A percentile compares a stretch with the other conserved stretches of the same genome.
Conservation (phyloP, 2,888 invertebrate species). For the Eristalinus sepulchralis region DNA sequence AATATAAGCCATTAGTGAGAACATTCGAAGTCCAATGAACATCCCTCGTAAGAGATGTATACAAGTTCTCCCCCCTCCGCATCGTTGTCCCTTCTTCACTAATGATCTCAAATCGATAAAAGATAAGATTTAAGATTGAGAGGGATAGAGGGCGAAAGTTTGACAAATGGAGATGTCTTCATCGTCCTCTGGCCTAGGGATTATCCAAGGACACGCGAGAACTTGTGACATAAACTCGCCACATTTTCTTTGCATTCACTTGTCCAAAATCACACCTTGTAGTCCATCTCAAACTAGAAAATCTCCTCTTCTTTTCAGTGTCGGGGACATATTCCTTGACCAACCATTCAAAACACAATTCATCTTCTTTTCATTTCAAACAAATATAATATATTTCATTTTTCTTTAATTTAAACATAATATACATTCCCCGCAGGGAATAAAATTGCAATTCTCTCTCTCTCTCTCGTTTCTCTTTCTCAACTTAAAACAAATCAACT, state of each 20-base stretch:
- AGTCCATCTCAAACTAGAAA: too few species aligned
- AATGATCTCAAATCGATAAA: constrained; percentile 10
- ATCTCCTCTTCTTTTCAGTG: too few species aligned
- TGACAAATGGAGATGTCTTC: neutral
- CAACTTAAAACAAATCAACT: neutral
- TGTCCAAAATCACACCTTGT: too few species aligned
- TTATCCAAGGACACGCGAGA: neutral
- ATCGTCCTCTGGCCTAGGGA: neutral
- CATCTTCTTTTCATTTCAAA: neutral
- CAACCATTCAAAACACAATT: too few species aligned
- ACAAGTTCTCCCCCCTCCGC: neutral
- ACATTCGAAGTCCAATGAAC: too few species aligned
- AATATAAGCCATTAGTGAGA: too few species aligned
- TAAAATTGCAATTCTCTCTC: neutral
- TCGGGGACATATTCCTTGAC: too few species aligned
- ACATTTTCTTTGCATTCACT: neutral
- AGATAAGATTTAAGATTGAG: neutral
- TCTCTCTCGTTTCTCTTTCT: neutral
- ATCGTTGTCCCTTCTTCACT: neutral
- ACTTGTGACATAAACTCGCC: neutral
- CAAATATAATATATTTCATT: neutral
- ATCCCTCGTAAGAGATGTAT: constrained; percentile 10
- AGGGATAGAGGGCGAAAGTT: neutral
- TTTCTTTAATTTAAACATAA: neutral
- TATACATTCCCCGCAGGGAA: neutral